Conservation (phyloP, 2,888 invertebrate species). For the Diloba caeruleocephala region DNA sequence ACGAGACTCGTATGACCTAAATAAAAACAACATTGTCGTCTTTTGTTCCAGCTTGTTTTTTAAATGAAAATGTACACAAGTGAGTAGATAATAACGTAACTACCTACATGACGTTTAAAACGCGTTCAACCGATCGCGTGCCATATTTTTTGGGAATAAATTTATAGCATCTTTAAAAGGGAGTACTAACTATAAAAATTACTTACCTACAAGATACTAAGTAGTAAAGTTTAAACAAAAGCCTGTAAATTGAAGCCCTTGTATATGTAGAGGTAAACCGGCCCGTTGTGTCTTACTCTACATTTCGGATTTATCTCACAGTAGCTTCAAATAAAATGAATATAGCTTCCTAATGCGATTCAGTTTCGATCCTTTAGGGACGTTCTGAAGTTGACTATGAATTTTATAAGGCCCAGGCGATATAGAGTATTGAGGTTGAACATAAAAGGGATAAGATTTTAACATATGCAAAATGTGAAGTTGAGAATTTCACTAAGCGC, state of each 20-base stretch:
- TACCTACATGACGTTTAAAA: conserved; percentile 5
- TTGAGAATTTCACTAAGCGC: conserved; percentile 6
- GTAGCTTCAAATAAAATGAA: conserved; percentile 45
- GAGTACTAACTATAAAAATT: conserved; percentile 3
- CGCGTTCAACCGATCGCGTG: conserved; percentile 7
- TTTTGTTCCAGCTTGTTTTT: conserved; percentile 75
- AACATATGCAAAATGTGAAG: conserved; percentile 15
- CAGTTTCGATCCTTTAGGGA: conserved; percentile 53
- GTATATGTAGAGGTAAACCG: not conserved
- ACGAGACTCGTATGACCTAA: conserved; percentile 71
- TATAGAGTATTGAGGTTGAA: conserved; percentile 16
- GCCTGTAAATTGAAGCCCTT: not conserved
- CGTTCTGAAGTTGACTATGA: conserved; percentile 46
- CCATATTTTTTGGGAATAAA: not conserved
- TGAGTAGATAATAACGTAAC: conserved; percentile 22
- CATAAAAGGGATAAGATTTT: conserved; percentile 23
- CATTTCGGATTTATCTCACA: conserved; percentile 34
- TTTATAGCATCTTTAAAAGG: conserved; percentile 1
- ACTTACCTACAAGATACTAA: not conserved
- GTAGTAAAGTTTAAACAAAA: conserved; percentile 12
- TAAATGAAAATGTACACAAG: conserved; percentile 61
- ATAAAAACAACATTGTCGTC: conserved; percentile 73
- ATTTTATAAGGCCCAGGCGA: conserved; percentile 49
- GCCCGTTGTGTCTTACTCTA: not conserved
- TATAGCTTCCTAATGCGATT: conserved; percentile 57